phyloP scores from a whole-genome alignment of 1,140 invertebrate genomes.

The Heliconius himera region DNA sequence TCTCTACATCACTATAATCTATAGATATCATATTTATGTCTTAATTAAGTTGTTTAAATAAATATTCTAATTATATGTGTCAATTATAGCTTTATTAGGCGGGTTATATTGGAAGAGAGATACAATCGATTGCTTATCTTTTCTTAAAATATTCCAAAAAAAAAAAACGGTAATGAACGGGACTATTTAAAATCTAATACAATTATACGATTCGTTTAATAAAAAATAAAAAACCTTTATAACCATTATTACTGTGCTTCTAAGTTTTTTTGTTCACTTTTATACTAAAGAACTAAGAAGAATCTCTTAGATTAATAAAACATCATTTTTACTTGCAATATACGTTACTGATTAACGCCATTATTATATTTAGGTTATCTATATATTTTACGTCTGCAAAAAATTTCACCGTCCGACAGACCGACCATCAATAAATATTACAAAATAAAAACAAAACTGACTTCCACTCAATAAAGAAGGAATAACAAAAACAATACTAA shows the following conservation, averaged over 20 bases:
- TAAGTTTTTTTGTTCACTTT: too few species aligned
- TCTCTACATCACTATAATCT: background rate
- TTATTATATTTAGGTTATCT: too few species aligned
- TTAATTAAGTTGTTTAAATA: background rate
- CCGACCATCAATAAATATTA: background rate
- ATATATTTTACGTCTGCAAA: too few species aligned
- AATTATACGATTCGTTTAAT: background rate
- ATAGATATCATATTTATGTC: background rate
- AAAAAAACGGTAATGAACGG: background rate
- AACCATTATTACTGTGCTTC: too few species aligned
- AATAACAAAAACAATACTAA: slow-evolving; percentile 4
- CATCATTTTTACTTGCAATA: too few species aligned
- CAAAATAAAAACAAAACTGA: background rate
- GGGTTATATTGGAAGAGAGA: background rate
- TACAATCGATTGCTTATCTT: background rate
- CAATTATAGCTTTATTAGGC: slow-evolving; percentile 1
- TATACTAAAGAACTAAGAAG: too few species aligned
- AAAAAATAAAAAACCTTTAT: background rate
- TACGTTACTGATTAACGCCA: too few species aligned
- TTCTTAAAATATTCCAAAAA: background rate
- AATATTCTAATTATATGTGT: background rate
- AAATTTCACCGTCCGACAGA: too few species aligned
- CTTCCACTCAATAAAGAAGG: slow-evolving; percentile 4
- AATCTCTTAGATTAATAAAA: too few species aligned
- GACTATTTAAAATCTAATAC: slow-evolving; percentile 1